Evolutionary conservation across 1,140 invertebrate genomes (phyloP), one percentile per base, ranked within the genome.

Genomic region (Callitettix versicolor): DNA sequence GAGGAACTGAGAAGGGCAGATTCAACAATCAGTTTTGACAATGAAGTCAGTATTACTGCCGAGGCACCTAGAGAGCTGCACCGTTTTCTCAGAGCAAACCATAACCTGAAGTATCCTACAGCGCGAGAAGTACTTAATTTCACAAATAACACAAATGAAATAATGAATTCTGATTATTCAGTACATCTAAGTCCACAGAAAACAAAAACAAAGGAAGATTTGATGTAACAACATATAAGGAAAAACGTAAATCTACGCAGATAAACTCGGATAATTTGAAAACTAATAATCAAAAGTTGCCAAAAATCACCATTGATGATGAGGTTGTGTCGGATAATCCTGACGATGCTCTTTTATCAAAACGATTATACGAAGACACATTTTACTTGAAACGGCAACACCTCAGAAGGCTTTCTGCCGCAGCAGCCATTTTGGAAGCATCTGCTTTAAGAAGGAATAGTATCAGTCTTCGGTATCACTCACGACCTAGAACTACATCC

Each of bases 31-130:
- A 66, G 63, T 43, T 55, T 68, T 21, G 61, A 62, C n/a, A 54
- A 61, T 42, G 62, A 63, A 22, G 21, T 58, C 26, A 58, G 55
- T 24, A 62, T 60, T 15, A 61, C 56, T 11, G 57, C 59, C 22
- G 36, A 50, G 18, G 38, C 57, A 40, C 58, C 60, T 22, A 38
- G 24, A 11, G 58, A 60, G 12, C 46, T 42, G 11, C 57, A 43
- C 26, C 44, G 68, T 22, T 65, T 71, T 55, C 67, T 58, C 72
- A 82, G 76, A 4, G 81, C 82, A 0, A 80, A 84, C 50, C 83
- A 82, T 61, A 88, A 88, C 60, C 76, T 79, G 7, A 77, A 79
- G 30, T 87, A 88, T 57, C 84, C 84, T 1, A 87, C 83, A 0
- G 82, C 85, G 0, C 79, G 81, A 20, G 82, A 89, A 70, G 75